Percentiles rank a stretch among this genome's conserved stretches.
Conservation (phyloP, 1,140 invertebrate genomes). For the Scaptomyza hsui region DNA sequence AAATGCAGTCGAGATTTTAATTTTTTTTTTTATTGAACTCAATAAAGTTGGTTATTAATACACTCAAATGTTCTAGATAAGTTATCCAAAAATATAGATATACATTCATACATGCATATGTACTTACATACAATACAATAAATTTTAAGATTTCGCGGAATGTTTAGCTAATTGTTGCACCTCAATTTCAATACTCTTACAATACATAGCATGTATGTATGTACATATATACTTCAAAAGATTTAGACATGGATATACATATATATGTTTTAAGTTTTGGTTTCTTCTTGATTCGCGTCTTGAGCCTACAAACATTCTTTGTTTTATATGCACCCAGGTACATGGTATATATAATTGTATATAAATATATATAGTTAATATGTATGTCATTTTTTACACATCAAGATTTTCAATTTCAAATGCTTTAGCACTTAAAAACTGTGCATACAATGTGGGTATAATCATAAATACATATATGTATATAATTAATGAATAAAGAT, state of each 20-base stretch:
- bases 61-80: constrained; percentile 10
- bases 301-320: neutral
- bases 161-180: neutral
- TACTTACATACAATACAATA: too few relatives aligned
- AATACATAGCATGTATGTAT: neutral
- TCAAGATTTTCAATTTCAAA: neutral
- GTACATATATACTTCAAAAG: neutral
- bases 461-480: constrained; percentile 6
- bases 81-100: constrained; percentile 9
- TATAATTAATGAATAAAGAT: constrained; percentile 3
- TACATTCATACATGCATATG: neutral
- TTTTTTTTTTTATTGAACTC: constrained; percentile 22
- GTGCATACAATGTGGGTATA: constrained; percentile 5
- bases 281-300: neutral
- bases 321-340: neutral
- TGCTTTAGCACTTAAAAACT: constrained; percentile 19
- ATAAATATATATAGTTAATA: neutral
- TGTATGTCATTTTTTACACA: neutral
- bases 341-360: constrained; percentile 1
- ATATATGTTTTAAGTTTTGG: neutral
- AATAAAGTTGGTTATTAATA: constrained; percentile 11
- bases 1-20: neutral
- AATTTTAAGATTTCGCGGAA: neutral
- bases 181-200: too few relatives aligned
- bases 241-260: neutral